Evolutionary conservation across 2,797 vertebrate genomes (phyloP).

Genomic region (Gila robusta): DNA sequence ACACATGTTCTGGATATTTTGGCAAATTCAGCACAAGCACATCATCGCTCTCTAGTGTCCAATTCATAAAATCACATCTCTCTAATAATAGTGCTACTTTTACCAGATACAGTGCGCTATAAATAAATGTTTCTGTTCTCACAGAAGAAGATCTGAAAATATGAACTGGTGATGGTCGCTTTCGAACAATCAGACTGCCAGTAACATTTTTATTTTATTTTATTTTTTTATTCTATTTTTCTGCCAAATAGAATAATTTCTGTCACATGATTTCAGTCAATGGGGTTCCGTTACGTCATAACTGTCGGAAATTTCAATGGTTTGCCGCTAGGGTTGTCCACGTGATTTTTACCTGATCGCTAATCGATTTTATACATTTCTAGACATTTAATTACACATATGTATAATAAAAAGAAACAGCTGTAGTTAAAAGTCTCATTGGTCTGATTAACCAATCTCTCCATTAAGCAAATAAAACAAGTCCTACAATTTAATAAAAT

Average conservation of each 20-base stretch:
- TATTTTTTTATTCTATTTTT: no score
- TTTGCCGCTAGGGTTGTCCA: not conserved
- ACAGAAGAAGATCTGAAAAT: no score
- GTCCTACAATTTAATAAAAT: no score
- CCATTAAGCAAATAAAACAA: not conserved
- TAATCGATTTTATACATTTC: not conserved
- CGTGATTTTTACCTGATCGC: not conserved
- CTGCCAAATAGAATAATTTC: not conserved
- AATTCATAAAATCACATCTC: not conserved
- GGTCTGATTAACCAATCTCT: not conserved
- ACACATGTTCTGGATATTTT: no score
- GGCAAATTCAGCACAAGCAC: no score
- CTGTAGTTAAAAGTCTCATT: not conserved
- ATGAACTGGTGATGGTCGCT: no score
- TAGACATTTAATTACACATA: not conserved
- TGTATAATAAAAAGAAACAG: not conserved
- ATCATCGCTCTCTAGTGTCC: not conserved
- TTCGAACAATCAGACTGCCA: no score
- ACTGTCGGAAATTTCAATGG: not conserved
- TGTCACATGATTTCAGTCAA: not conserved
- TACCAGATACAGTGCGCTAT: not conserved
- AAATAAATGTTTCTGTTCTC: not conserved
- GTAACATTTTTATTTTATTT: no score
- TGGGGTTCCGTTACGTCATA: not conserved
- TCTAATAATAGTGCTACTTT: constrained; percentile 49